These are phyloP conservation scores for Arremon aurantiirostris DNA, from an alignment of 2,797 vertebrate genomes.

Conservation along the genomic window DNA sequence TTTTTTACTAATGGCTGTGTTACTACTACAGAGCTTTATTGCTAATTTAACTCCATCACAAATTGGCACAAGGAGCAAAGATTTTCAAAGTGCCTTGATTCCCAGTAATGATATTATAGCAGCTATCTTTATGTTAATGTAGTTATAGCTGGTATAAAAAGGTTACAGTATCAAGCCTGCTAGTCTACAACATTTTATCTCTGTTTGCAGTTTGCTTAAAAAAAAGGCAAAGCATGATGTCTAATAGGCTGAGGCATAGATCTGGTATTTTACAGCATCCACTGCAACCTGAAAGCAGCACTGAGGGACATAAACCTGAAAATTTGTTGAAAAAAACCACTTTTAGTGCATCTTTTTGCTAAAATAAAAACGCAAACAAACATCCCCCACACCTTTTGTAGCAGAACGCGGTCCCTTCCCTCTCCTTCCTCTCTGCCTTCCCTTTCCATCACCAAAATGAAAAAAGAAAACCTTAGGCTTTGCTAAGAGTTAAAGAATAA, in stretches of 20 bases:
- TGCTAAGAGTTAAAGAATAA: background rate
- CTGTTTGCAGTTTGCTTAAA: constrained; percentile 55
- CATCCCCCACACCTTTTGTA: background rate
- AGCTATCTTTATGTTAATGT: constrained; percentile 1
- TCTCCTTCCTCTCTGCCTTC: background rate
- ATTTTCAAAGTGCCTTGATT: background rate
- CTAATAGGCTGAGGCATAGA: constrained; percentile 24
- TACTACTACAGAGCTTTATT: background rate
- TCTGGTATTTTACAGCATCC: constrained; percentile 40
- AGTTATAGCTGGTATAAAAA: constrained; percentile 7
- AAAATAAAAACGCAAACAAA: background rate
- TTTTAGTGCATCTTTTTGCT: background rate
- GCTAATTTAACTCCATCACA: background rate
- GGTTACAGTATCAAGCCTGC: background rate
- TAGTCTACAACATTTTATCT: constrained; percentile 33
- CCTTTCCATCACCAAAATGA: background rate
- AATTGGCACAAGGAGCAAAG: background rate
- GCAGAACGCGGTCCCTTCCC: background rate
- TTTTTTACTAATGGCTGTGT: background rate
- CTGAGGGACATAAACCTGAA: constrained; percentile 26
- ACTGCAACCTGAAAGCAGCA: constrained; percentile 23
- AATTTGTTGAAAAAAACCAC: background rate
- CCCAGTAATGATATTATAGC: background rate
- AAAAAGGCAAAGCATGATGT: constrained; percentile 20
- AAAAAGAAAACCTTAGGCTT: background rate